A percentile compares a stretch with the other conserved stretches of the same genome.
Evolutionary conservation across 2,797 vertebrate species (phyloP).

Genomic region (Semaprochilodus insignis): DNA sequence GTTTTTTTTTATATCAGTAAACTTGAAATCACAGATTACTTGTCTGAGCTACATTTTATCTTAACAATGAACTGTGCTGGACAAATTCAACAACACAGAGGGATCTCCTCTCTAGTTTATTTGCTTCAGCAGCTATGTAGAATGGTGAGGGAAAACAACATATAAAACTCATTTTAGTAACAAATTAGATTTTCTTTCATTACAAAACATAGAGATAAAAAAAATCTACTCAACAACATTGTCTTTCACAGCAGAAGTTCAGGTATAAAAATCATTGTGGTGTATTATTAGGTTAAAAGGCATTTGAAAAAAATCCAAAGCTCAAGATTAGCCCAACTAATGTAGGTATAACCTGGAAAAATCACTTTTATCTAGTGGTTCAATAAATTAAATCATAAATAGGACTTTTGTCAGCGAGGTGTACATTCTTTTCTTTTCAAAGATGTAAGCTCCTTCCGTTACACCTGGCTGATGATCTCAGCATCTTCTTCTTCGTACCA

Average conservation of each 20-base stretch:
- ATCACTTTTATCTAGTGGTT: constrained; percentile 49
- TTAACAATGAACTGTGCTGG: too few relatives aligned
- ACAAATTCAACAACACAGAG: neutral
- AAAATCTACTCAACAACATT: constrained; percentile 22
- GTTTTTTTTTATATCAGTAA: too few relatives aligned
- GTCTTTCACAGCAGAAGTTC: constrained; percentile 52
- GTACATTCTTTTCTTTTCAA: constrained; percentile 18
- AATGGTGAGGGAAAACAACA: constrained; percentile 1
- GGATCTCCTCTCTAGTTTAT: constrained; percentile 20
- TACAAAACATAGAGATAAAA: constrained; percentile 24
- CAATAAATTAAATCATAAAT: constrained; percentile 76
- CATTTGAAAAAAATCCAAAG: neutral
- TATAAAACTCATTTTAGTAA: constrained; percentile 35
- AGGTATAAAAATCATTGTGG: constrained; percentile 17
- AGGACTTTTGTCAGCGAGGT: constrained; percentile 52
- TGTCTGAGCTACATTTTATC: too few relatives aligned
- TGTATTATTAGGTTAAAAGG: neutral
- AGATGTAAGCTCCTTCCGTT: constrained; percentile 41
- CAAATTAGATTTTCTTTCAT: constrained; percentile 33
- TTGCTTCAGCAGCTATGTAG: constrained; percentile 38
- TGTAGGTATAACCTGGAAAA: neutral
- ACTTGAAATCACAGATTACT: too few relatives aligned
- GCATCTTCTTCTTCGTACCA: constrained; percentile 81
- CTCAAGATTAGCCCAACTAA: neutral
- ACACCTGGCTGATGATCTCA: constrained; percentile 86